Percentiles rank a stretch among this genome's conserved stretches.
These are phyloP conservation scores for Halcyon leucocephala DNA, from an alignment of 2,797 vertebrate species.

Conservation along the genomic window DNA sequence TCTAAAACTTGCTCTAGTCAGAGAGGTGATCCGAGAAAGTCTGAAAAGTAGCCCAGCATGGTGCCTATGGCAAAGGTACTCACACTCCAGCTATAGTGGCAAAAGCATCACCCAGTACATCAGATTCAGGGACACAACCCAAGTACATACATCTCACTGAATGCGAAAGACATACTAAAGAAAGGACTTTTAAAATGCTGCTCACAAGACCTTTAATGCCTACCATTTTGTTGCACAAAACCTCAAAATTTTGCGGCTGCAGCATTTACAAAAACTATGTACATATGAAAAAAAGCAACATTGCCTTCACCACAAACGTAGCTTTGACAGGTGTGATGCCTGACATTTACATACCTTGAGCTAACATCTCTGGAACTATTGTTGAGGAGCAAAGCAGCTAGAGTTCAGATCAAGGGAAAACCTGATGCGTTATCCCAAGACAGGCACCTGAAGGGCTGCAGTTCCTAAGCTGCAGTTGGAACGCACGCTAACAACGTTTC, in stretches of 20 bases:
- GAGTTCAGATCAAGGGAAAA: accelerated
- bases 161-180: accelerated
- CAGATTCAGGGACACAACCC: not conserved
- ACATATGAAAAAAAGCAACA: accelerated
- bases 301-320: accelerated
- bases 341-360: accelerated
- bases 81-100: accelerated
- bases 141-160: accelerated
- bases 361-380: accelerated
- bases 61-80: accelerated
- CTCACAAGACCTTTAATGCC: not conserved
- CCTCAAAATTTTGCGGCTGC: accelerated
- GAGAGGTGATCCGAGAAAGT: no score
- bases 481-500: accelerated
- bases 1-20: not conserved
- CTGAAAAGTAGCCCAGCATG: accelerated
- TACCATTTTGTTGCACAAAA: not conserved
- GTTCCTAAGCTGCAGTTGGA: accelerated
- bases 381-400: not conserved
- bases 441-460: not conserved
- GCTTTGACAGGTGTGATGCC: not conserved
- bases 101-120: accelerated
- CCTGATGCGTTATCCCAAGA: accelerated
- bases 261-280: accelerated
- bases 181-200: not conserved